Evolutionary conservation across 2,797 vertebrate species (phyloP), one percentile per base, ranked within the genome.

Genomic region (Coranthus polyacanthus): DNA sequence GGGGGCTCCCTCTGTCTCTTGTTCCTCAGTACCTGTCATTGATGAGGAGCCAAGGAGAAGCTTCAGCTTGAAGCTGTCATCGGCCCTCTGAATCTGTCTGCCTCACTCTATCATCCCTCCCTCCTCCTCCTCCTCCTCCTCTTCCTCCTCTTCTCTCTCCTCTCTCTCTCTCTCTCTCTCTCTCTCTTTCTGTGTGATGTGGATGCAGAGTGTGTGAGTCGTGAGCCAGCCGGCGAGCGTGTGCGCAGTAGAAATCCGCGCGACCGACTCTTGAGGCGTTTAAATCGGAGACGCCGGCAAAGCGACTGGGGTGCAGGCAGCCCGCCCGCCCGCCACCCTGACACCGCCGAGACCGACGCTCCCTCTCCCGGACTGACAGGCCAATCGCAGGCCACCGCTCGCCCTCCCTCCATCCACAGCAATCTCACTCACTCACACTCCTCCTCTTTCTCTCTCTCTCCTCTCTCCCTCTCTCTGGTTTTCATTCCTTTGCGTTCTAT

Each of bases 1-100:
- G 29, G 51, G 32, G 32, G 17, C 42, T 77, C 32, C 56, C 59
- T 74, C 68, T 44, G 45, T 52, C 75, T 88, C 75, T 76, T 80
- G 67, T 83, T 88, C 74, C 72, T 89, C 89, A 77, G 72, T 87
- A 91, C 89, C 89, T 92, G 91, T 91, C 92, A 93, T 63, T 83
- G 88, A 86, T 85, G 84, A 89, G 83, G 78, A 88, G 86, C 87
- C 87, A 79, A 88, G 83, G 86, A 89, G 84, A 85, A 89, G 86
- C 87, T 84, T 89, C 75, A 74, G 85, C 83, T 87, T 79, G 81
- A 85, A 89, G 83, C 91, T 90, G 91, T 92, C 92, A 92, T 86
- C 85, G 71, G 79, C 81, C 84, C 85, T 88, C 86, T 76, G 82
- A 82, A 79, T 83, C 75, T 74, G 77, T 81, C 84, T 84, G 79